phyloP scores from a whole-genome alignment of 2,888 invertebrate species.

The Melipona beecheii region DNA sequence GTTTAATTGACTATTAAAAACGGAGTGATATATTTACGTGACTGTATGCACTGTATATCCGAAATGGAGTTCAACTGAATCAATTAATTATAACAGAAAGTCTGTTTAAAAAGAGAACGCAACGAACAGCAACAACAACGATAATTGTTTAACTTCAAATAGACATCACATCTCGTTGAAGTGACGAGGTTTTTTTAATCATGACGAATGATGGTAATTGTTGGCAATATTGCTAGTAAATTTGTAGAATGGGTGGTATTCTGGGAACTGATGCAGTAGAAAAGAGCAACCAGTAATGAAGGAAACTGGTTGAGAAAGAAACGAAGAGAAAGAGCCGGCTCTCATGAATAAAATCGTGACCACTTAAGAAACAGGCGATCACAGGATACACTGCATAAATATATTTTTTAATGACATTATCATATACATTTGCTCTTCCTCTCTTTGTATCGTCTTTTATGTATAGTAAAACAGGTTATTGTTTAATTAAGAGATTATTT shows the following conservation, averaged over 20 bases:
- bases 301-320: constrained; percentile 1
- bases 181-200: constrained; percentile 46
- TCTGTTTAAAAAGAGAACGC: neutral
- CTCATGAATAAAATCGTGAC: constrained; percentile 45
- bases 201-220: constrained; percentile 56
- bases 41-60: too few relatives aligned
- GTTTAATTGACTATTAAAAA: too few relatives aligned
- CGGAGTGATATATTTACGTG: too few relatives aligned
- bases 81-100: too few relatives aligned
- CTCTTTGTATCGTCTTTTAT: neutral
- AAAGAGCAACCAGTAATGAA: neutral
- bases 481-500: neutral
- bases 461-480: neutral
- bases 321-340: constrained; percentile 3
- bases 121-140: neutral
- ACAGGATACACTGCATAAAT: constrained; percentile 27
- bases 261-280: neutral
- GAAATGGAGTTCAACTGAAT: too few relatives aligned
- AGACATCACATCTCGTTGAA: constrained; percentile 40
- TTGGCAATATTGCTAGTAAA: constrained; percentile 37
- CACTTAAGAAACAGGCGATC: constrained; percentile 34
- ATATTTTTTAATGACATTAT: constrained; percentile 53
- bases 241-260: constrained; percentile 27
- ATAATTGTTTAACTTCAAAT: constrained; percentile 55
- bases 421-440: constrained; percentile 28